Evolutionary conservation across 1,140 invertebrate genomes (phyloP), one percentile per base, ranked within the genome.

Genomic region (Ips nitidus): DNA sequence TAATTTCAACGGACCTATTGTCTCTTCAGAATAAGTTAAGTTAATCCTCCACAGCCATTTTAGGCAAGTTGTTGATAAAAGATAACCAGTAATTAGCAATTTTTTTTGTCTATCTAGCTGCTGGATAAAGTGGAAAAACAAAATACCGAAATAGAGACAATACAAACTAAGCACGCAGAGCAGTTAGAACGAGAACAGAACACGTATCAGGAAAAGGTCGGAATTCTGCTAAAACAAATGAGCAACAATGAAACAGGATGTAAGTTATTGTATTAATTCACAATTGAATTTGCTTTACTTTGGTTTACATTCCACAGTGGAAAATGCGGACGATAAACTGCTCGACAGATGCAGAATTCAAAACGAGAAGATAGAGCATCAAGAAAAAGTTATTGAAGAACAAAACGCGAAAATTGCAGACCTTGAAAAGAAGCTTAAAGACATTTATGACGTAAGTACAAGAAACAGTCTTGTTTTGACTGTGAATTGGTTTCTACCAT

Each of bases 151-250:
- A 79, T 80, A 64, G 43, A 80, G 82, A 42, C 79, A 79, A 71
- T 79, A 81, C 57, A 77, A 81, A 39, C 39, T 81, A 82, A 77
- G 80, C 80, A 71, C 52, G 52, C 52, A 8, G 55, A 72, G n/a
- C 63, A 71, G 8, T 3, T 77, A 6, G 43, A 63, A 6, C 41
- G 69, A 8, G 6, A 76, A 3, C 50, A 84, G 69, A 80, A 81
- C 7, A 78, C 81, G 22, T 81, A 85, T 67, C 83, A 86, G 72
- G 83, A 86, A 71, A 83, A 81, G 72, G 75, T 85, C 2, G 69
- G 78, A 0, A 71, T 82, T 36, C 69, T 83, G 1, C 68, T 81
- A 53, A 74, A 75, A 52, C 77, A 79, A 62, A 61, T 77, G 63
- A 69, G 76, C 8, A 74, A 71, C 50, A 70, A 66, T 41, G 52